Base-by-base conservation (phyloP, 2,888 invertebrate genomes). In the Pristionchus maxplancki region DNA sequence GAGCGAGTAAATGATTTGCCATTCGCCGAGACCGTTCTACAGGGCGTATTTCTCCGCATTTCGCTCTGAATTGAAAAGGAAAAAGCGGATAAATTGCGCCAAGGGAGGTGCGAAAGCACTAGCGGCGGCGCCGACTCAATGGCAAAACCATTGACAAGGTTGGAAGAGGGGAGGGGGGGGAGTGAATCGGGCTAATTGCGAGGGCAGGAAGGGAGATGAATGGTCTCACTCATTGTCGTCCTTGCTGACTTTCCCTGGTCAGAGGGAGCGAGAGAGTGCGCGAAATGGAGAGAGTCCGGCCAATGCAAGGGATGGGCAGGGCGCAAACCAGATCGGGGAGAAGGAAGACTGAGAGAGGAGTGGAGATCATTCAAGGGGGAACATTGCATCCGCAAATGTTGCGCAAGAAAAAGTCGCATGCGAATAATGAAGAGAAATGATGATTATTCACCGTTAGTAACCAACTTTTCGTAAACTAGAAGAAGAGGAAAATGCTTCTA, bases 61-160 rank as follows among this genome's bases (percentile, higher is more conserved):
- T n/a, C n/a, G n/a, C n/a, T n/a, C n/a, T n/a, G n/a, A n/a, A n/a
- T n/a, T n/a, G n/a, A n/a, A 17, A 8, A 34, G 28, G 67, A 53
- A 48, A 84, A 31, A 24, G 15, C 5, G 44, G 44, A 44, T 9
- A 44, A 11, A 44, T 9, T 11, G 6, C 44, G 11, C 6, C 11
- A 11, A 24, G 86, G 87, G 84, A 88, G 50, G 64, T 50, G 31
- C 78, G 71, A 78, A 44, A 24, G 34, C 88, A 84, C 58, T 67
- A 67, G 74, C 62, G 88, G n/a, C n/a, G 64, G 24, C 62, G 58
- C 48, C 53, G 37, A 34, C 4, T 71, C 71, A 48, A 81, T 28
- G 31, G 28, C n/a, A 28, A 37, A 6, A 8, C 71, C 71, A 71
- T 71, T 71, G 48, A 81, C 28, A 81, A 50, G 81, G 53, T 53